A percentile compares a stretch with the other conserved stretches of the same genome.
Evolutionary conservation across 2,797 vertebrate genomes (phyloP).

Genomic region (Astyanax mexicanus): DNA sequence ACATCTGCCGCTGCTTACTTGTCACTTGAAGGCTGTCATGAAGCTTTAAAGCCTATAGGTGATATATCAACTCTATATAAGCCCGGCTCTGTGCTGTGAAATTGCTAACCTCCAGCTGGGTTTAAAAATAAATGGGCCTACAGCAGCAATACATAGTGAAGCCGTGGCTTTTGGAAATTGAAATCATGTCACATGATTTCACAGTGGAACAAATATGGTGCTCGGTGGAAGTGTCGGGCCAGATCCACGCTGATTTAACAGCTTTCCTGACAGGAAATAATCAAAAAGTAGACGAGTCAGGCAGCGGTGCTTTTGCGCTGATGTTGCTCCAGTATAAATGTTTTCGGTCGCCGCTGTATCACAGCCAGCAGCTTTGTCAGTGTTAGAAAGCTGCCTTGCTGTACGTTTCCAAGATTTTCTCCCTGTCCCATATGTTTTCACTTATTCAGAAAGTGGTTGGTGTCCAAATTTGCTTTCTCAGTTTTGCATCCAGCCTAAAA

Average conservation of each 20-base stretch:
- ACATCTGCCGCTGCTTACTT: constrained; percentile 20
- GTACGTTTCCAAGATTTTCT: not conserved
- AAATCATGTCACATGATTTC: not conserved
- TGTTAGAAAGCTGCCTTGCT: not conserved
- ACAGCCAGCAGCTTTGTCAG: not conserved
- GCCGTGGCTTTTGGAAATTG: constrained; percentile 2
- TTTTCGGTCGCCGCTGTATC: not conserved
- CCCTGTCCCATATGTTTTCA: not conserved
- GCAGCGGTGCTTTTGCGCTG: not conserved
- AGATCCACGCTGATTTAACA: not conserved
- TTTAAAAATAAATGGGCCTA: constrained; percentile 4
- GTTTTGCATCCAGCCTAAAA: too few relatives aligned
- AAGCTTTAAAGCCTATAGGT: constrained; percentile 4
- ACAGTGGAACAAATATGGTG: not conserved
- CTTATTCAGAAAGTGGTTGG: not conserved
- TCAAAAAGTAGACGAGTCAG: constrained; percentile 11
- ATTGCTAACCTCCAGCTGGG: constrained; percentile 9
- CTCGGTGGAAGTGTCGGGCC: constrained; percentile 1
- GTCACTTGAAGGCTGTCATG: constrained; percentile 13
- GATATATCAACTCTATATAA: constrained; percentile 11
- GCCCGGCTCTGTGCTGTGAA: constrained; percentile 9
- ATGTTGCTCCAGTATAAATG: not conserved
- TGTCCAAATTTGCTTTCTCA: too few relatives aligned
- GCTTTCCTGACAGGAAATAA: constrained; percentile 7
- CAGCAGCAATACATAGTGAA: not conserved